phyloP scores from a whole-genome alignment of 2,113 vertebrate species.

The Spea bombifrons region DNA sequence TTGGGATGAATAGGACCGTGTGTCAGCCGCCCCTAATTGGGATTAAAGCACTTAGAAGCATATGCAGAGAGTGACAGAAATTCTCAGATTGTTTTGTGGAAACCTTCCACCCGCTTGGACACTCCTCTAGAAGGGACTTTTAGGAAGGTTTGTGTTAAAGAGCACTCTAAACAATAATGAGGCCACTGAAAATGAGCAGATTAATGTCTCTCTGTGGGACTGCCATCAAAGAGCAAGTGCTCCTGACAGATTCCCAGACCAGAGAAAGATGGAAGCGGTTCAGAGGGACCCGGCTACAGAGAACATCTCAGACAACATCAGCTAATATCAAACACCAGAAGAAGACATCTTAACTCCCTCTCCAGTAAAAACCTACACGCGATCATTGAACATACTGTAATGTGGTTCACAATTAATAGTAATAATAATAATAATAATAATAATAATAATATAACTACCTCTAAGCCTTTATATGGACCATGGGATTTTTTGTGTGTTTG shows the following conservation, averaged over 20 bases:
- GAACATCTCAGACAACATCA: constrained; percentile 26
- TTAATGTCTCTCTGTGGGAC: constrained; percentile 50
- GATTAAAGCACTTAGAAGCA: constrained; percentile 98
- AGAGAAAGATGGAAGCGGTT: constrained; percentile 43
- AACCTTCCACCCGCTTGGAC: constrained; percentile 80
- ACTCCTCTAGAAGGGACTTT: constrained; percentile 57
- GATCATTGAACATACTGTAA: too few relatives aligned
- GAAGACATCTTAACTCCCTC: too few relatives aligned
- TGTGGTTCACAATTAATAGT: too few relatives aligned
- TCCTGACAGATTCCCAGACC: constrained; percentile 52
- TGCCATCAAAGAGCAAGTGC: constrained; percentile 48
- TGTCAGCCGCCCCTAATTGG: constrained; percentile 99
- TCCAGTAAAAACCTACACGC: too few relatives aligned
- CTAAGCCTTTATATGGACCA: too few relatives aligned
- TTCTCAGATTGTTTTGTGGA: constrained; percentile 89
- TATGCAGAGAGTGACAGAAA: constrained; percentile 92
- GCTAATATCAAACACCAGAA: too few relatives aligned
- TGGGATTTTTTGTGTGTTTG: too few relatives aligned
- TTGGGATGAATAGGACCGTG: constrained; percentile 90
- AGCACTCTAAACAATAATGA: constrained; percentile 61
- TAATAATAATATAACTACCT: too few relatives aligned
- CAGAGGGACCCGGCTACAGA: constrained; percentile 41
- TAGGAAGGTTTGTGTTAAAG: constrained; percentile 10
- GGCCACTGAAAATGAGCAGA: constrained; percentile 50
- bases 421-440: too few relatives aligned